These are phyloP conservation scores for Glaucidium brasilianum DNA, from an alignment of 2,113 vertebrate genomes.

Conservation along the genomic window DNA sequence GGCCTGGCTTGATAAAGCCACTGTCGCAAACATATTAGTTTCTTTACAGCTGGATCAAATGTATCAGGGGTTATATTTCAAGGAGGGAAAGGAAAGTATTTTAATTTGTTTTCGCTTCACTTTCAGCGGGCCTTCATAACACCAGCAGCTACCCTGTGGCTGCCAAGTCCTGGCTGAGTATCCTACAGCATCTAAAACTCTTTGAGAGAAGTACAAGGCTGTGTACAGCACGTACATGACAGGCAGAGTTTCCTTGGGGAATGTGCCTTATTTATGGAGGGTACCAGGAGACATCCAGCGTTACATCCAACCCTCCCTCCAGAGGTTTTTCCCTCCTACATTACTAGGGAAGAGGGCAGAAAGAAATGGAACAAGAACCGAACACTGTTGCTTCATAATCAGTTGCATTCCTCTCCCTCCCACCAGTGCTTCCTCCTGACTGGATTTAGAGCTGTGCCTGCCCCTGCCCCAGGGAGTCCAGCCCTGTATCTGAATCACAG, in stretches of 20 bases:
- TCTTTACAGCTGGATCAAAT: slow-evolving; percentile 53
- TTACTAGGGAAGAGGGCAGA: slow-evolving; percentile 35
- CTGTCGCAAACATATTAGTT: slow-evolving; percentile 40
- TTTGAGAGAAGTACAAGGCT: neutral
- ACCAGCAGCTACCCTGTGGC: neutral
- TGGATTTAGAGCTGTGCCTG: slow-evolving; percentile 26
- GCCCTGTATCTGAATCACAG: neutral
- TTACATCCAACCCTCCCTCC: neutral
- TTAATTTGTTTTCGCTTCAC: slow-evolving; percentile 34
- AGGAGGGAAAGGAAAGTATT: slow-evolving; percentile 59
- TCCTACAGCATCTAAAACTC: slow-evolving; percentile 7
- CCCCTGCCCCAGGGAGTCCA: slow-evolving; percentile 17
- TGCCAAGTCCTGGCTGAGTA: slow-evolving; percentile 43
- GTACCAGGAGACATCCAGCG: neutral
- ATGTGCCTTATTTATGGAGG: neutral
- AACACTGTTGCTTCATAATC: neutral
- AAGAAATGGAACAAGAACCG: neutral
- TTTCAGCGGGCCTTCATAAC: slow-evolving; percentile 36
- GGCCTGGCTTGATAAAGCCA: slow-evolving; percentile 60
- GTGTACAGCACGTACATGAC: neutral
- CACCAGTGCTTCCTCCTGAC: slow-evolving; percentile 39
- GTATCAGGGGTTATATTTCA: slow-evolving; percentile 39
- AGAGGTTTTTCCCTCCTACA: neutral
- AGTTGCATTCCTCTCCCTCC: slow-evolving; percentile 24
- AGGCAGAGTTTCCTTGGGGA: neutral